Evolutionary conservation across 1,140 invertebrate genomes (phyloP), one percentile per base, ranked within the genome.

Genomic region (Ceratoteleas bidentatus): DNA sequence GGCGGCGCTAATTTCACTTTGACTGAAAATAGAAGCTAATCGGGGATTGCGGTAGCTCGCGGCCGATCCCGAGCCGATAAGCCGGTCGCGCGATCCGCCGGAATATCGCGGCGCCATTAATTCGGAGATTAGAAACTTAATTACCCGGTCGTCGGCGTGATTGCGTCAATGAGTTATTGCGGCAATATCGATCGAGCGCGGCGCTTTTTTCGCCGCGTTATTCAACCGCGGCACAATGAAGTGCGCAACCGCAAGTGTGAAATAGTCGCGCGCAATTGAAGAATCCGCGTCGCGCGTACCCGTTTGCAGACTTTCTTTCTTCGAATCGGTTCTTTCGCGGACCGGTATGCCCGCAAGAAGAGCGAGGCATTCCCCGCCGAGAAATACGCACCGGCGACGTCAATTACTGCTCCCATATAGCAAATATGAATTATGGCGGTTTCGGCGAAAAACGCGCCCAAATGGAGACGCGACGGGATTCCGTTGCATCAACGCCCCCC

Each of bases 101-200:
- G 32, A 70, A 64, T 69, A 74, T 74, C 65, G 1, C 24, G 50
- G 57, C 64, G 57, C 60, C 66, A 81, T 81, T 75, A 81, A 81
- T 81, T 81, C 45, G 60, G 9, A 75, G 70, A 75, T 75, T 81
- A 81, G 78, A 81, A 81, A 81, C 65, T 81, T 75, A 70, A 72
- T 81, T 75, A 56, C 72, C 58, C 62, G 47, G 50, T 73, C 69
- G 24, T 36, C 24, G 13, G 10, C 34, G 32, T 64, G 45, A 72
- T 43, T 56, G 40, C 57, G 7, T 61, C 15, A 43, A 52, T n/a
- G 43, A 77, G 54, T 10, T 64, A 57, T 49, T 24, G 36, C 52
- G 53, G 33, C n/a, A 53, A 40, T 62, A 69, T 57, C 50, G 73
- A 65, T 52, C 36, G 13, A 58, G 0, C 15, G 0, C 52, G 14